Evolutionary conservation across 2,888 invertebrate genomes (phyloP), one percentile per base, ranked within the genome.

Genomic region (Lingula anatina): DNA sequence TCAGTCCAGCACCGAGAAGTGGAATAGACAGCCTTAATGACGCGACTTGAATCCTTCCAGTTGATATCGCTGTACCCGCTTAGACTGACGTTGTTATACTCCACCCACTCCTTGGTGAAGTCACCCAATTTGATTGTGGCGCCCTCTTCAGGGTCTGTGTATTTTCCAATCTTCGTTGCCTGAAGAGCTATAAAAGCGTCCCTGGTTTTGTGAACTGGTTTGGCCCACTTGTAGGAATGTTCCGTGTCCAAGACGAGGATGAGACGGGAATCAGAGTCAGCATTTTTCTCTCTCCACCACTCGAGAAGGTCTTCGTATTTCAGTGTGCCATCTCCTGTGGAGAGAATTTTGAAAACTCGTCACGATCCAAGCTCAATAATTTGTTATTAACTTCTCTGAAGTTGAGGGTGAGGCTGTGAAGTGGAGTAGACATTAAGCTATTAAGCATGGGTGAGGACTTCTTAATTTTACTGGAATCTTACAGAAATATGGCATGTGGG

Each of bases 1-100:
- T 72, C 68, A 1, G 71, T 66, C 75, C 75, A 76, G 38, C 44
- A 47, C 18, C 54, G 58, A 1, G 73, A 73, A 1, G 72, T 67
- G 36, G 57, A 61, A 56, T 70, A 76, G 15, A 67, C 40, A 2
- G 68, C 64, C 25, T 60, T 46, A 7, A 70, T 47, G 2, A 55
- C 47, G 9, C 68, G 56, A n/a, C 61, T 57, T 46, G 62, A 63
- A 24, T 64, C 56, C 4, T 53, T 53, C 70, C 70, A 71, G 35
- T 60, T 54, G 5, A 62, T 54, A 7, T 64, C 61, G 3, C 62
- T 47, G n/a, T n/a, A n/a, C n/a, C n/a, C n/a, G n/a, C n/a, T n/a
- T 9, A 26, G 36, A 20, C 35, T 25, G 35, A 46, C 38, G 18
- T 35, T 18, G 54, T 71, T 75, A 55, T 60, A 70, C 41, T 63